Percentiles rank a stretch among this genome's conserved stretches.
Conservation (phyloP, 2,113 vertebrate genomes). For the Malaclemys terrapin region DNA sequence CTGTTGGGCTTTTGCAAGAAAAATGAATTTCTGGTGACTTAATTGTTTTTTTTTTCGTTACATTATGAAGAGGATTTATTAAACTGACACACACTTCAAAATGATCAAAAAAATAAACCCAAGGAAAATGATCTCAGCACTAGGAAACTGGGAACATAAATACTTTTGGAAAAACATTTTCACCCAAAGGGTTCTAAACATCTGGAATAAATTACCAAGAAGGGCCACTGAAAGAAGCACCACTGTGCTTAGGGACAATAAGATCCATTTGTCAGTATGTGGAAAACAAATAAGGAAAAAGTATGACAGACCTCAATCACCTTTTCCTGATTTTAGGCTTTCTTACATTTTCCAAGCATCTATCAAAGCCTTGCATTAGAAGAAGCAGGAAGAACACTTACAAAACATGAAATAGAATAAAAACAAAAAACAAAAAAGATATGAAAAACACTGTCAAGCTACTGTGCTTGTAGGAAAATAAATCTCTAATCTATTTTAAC, state of each 20-base stretch:
- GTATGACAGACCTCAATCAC: no score
- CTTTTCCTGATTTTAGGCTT: neutral
- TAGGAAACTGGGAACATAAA: slow-evolving; percentile 18
- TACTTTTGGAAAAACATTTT: slow-evolving; percentile 9
- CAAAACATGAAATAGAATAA: neutral
- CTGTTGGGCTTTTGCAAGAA: neutral
- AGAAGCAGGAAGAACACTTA: neutral
- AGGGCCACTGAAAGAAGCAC: neutral
- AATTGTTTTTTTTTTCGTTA: neutral
- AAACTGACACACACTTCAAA: slow-evolving; percentile 5
- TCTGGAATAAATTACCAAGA: slow-evolving; percentile 10
- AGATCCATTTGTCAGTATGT: neutral
- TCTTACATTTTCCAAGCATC: neutral
- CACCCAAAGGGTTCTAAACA: neutral
- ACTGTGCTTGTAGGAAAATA: neutral
- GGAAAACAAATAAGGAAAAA: neutral
- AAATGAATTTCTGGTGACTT: slow-evolving; percentile 12
- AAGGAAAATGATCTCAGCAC: slow-evolving; percentile 31
- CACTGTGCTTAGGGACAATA: neutral
- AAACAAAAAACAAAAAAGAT: neutral
- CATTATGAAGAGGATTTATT: slow-evolving; percentile 14
- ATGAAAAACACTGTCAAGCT: neutral
- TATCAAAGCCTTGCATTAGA: neutral
- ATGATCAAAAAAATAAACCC: slow-evolving; percentile 18
- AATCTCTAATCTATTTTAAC: neutral